These are phyloP conservation scores for Marmota flaviventris DNA, from an alignment of 2,113 vertebrate species.

Conservation along the genomic window DNA sequence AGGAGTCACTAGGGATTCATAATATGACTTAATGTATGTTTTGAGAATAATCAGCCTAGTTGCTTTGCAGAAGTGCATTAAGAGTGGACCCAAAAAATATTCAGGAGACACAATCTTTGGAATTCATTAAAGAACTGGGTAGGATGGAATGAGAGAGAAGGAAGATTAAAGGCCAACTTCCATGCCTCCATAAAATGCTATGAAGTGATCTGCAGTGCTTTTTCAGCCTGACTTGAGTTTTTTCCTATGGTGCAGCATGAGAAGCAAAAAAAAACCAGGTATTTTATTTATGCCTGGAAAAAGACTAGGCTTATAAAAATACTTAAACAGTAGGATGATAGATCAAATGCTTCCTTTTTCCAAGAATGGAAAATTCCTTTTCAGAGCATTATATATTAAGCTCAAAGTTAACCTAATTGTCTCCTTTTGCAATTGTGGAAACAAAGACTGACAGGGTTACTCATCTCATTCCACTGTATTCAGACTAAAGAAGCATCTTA, in stretches of 20 bases:
- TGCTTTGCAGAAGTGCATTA: slow-evolving; percentile 23
- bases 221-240: background rate
- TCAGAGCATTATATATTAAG: slow-evolving; percentile 43
- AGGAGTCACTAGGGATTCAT: background rate
- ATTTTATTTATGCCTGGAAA: slow-evolving; percentile 56
- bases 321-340: slow-evolving; percentile 9
- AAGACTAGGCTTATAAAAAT: slow-evolving; percentile 53
- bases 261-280: background rate
- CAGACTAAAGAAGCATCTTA: slow-evolving; percentile 4
- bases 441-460: slow-evolving; percentile 26
- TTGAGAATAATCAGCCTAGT: background rate
- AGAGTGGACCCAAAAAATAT: background rate
- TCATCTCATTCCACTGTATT: slow-evolving; percentile 6
- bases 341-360: slow-evolving; percentile 52
- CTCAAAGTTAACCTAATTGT: slow-evolving; percentile 66
- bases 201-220: background rate
- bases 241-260: background rate
- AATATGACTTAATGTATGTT: background rate
- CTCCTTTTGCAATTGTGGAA: slow-evolving; percentile 48
- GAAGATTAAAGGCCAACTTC: slow-evolving; percentile 14
- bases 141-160: background rate
- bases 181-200: background rate
- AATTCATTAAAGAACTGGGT: background rate
- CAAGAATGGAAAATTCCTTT: slow-evolving; percentile 60
- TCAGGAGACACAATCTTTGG: background rate